Evolutionary conservation across 2,888 invertebrate species (phyloP), one percentile per base, ranked within the genome.

Genomic region (Tetropium fuscum): DNA sequence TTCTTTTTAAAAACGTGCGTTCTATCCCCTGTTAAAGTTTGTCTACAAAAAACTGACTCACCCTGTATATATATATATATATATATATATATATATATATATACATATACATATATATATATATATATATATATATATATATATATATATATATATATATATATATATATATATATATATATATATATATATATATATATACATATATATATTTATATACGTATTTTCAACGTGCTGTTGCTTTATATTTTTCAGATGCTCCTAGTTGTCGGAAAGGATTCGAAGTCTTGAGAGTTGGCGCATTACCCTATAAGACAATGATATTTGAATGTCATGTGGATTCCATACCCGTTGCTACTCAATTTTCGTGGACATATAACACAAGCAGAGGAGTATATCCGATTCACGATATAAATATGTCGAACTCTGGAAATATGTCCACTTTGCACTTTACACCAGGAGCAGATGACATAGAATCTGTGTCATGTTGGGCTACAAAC

Each of bases 401-500:
- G 58, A 89, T 93, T 56, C 82, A 84, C 78, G 88, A 87, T 78
- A 82, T 87, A 78, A 82, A 87, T 81, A 80, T 87, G 80, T 79
- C 80, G 72, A 84, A 83, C 68, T 80, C 81, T 64, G 84, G 83
- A 38, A 80, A 84, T 60, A 77, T 82, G 60, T 84, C 85, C 63
- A 78, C 81, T 73, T 83, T 91, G 64, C 84, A 85, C 64, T 88
- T 88, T 75, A 84, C 83, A 4, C 84, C 86, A n/a, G 78, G 72
- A n/a, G 69, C 71, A 2, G 69, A 78, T 41, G 94, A 94, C 76
- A 86, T 93, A 68, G 94, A 94, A 60, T 93, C 93, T 72, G 82
- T 95, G 15, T 91, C 93, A 3, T 95, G 95, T 78, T 94, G 94
- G 94, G 94, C 94, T 2, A 90, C 89, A 78, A 95, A 95, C 79